Evolutionary conservation across 1,140 invertebrate species (phyloP).

Genomic region (Daktulosphaira vitifoliae): DNA sequence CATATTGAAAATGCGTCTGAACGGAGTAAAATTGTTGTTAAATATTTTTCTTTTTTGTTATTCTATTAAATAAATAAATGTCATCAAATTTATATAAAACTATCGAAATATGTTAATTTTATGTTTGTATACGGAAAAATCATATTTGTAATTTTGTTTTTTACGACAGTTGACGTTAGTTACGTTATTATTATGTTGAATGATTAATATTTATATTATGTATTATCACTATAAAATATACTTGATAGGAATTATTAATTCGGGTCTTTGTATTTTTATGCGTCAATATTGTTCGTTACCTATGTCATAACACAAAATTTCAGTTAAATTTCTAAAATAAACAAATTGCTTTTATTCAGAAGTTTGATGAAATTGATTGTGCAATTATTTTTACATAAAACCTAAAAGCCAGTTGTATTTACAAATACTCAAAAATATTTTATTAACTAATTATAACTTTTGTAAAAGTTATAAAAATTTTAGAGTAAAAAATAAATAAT

Average conservation of each 20-base stretch:
- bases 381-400: too few relatives aligned
- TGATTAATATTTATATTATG: conserved; percentile 27
- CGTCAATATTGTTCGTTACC: too few relatives aligned
- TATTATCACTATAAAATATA: conserved; percentile 32
- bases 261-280: too few relatives aligned
- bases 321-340: too few relatives aligned
- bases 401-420: too few relatives aligned
- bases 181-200: conserved; percentile 29
- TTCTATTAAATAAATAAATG: conserved; percentile 10
- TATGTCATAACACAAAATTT: too few relatives aligned
- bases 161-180: conserved; percentile 30
- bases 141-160: conserved; percentile 25
- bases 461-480: too few relatives aligned
- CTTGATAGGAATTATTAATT: conserved; percentile 26
- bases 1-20: background rate
- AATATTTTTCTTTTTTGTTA: background rate
- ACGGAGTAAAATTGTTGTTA: conserved; percentile 17
- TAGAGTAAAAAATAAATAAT: too few relatives aligned
- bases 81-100: conserved; percentile 7
- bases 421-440: too few relatives aligned
- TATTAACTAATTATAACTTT: too few relatives aligned
- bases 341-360: too few relatives aligned
- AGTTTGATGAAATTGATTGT: too few relatives aligned
- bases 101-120: conserved; percentile 14
- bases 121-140: conserved; percentile 20